Conservation (phyloP, 2,797 vertebrate genomes). For the Moxostoma hubbsi region DNA sequence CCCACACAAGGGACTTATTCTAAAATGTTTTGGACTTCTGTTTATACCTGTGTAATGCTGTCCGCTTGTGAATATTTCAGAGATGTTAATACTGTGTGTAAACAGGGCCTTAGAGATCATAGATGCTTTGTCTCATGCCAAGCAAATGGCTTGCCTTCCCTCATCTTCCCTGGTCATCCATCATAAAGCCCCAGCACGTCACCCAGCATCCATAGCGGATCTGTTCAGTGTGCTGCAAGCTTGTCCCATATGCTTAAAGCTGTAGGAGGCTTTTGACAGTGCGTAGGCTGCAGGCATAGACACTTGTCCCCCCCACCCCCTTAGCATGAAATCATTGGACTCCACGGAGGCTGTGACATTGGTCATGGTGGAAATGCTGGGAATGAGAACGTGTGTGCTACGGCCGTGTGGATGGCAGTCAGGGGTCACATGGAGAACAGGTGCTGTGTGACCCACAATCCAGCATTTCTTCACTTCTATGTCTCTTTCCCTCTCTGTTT, state of each 20-base stretch:
- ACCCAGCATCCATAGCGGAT: background rate
- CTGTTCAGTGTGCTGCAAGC: slow-evolving; percentile 34
- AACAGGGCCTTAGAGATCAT: background rate
- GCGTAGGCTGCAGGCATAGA: slow-evolving; percentile 24
- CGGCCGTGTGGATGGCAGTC: background rate
- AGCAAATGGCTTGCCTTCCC: background rate
- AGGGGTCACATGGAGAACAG: slow-evolving; percentile 34
- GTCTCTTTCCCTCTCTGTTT: slow-evolving; percentile 18
- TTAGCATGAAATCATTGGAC: slow-evolving; percentile 45
- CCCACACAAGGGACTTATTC: too few species aligned
- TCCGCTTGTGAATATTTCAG: too few species aligned
- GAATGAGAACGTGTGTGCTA: slow-evolving; percentile 35
- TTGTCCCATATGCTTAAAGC: slow-evolving; percentile 46
- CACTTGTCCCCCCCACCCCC: slow-evolving; percentile 44
- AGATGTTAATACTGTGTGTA: too few species aligned
- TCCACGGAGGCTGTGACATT: slow-evolving; percentile 40
- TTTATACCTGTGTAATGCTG: too few species aligned
- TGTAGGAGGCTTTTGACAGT: slow-evolving; percentile 34
- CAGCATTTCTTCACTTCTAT: background rate
- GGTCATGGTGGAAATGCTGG: slow-evolving; percentile 43
- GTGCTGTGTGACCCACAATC: slow-evolving; percentile 15
- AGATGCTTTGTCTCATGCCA: background rate
- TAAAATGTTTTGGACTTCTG: too few species aligned
- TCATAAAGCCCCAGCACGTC: slow-evolving; percentile 24
- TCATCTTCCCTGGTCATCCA: slow-evolving; percentile 15